Base-by-base conservation (phyloP, 2,888 invertebrate species). In the Eurytoma adleriae region DNA sequence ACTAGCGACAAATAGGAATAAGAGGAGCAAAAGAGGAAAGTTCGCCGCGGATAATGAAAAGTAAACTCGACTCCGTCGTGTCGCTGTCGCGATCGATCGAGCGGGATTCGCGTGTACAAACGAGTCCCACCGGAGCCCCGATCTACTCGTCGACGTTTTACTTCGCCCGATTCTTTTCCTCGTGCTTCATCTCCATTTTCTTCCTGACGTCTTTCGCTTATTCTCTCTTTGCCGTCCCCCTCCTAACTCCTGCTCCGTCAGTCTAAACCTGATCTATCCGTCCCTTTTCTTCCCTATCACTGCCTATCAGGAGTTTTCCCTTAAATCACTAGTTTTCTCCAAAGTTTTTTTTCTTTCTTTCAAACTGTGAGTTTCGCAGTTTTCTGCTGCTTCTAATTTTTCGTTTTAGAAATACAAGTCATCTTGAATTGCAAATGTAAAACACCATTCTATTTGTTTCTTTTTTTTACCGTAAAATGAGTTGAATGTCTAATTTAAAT, bases 11-110 rank as follows among this genome's bases (percentile, higher is more conserved):
- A 40, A 40, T 5, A 40, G 40, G 40, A 40, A 40, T 40, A 40
- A 40, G 40, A 40, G 40, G 4, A 40, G 40, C 4, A 7, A 18
- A 64, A 30, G 40, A 18, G 18, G 2, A 2, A 64, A 64, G 64
- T 64, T 64, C 40, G 82, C 56, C 3, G 62, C 16, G 20, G 24
- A 18, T 56, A 69, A 56, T 69, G 69, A 69, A 69, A 56, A 24
- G 56, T 69, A 69, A 69, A 69, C 69, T 56, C 30, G 27, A 30
- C 69, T 69, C 69, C 27, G 64, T 48, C n/a, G 64, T 54, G 48
- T 40, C 18, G 64, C 40, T 40, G 48, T 10, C 16, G 16, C 20
- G 64, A 64, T 64, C 64, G 64, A 64, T 64, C 64, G 30, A 2
- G 16, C 5, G 4, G 30, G 24, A 24, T 62, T 62, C 27, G 27